phyloP scores from a whole-genome alignment of 2,797 vertebrate genomes.

The Phaenicophaeus curvirostris region DNA sequence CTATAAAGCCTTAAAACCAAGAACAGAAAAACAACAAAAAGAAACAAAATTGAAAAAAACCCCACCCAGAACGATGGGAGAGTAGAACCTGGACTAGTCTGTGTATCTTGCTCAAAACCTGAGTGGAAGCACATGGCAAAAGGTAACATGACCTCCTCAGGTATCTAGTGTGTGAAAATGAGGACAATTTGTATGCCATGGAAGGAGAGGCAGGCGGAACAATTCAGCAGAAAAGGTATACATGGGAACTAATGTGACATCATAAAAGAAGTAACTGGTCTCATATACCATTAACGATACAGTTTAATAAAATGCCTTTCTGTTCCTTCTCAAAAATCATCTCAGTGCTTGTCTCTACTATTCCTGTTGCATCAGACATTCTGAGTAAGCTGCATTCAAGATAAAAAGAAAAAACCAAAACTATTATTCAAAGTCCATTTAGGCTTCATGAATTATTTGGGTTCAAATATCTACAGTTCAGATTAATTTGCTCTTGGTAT shows the following conservation, averaged over 20 bases:
- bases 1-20: rapidly evolving
- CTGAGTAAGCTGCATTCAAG: neutral
- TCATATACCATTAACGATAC: neutral
- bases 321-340: neutral
- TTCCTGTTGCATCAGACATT: neutral
- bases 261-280: neutral
- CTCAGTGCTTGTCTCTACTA: neutral
- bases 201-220: neutral
- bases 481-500: no score
- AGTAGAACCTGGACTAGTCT: neutral
- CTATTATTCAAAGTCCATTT: neutral
- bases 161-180: neutral
- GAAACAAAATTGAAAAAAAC: neutral
- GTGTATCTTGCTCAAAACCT: neutral
- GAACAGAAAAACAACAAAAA: neutral
- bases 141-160: neutral
- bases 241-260: neutral
- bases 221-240: neutral
- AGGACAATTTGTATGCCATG: neutral
- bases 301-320: neutral
- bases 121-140: neutral
- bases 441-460: neutral
- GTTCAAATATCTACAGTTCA: no score
- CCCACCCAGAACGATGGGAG: rapidly evolving
- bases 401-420: neutral